Evolutionary conservation across 2,888 invertebrate genomes (phyloP).

Genomic region (Cancer borealis): DNA sequence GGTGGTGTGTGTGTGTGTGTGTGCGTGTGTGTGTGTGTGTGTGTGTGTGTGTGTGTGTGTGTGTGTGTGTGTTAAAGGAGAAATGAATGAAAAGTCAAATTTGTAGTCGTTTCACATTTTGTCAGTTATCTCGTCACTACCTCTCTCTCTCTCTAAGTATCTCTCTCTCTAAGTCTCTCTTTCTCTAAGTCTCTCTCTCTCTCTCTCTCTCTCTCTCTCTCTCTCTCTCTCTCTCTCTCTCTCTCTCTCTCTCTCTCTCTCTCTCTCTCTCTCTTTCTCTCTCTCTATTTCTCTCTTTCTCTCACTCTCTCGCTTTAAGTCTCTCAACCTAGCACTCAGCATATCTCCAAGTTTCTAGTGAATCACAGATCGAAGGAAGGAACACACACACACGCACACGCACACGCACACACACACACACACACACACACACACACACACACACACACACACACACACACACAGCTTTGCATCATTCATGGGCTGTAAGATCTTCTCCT

Average conservation of each 20-base stretch:
- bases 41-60: conserved; percentile 32
- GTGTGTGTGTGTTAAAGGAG: neutral
- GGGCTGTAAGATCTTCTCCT: too few species aligned
- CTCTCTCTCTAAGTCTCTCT: neutral
- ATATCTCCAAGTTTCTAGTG: too few species aligned
- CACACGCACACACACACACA: too few species aligned
- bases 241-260: conserved; percentile 32
- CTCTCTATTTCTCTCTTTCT: conserved; percentile 32
- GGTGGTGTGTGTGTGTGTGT: neutral
- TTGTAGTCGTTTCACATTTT: neutral
- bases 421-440: too few species aligned
- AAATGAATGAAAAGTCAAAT: neutral
- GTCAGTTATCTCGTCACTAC: neutral
- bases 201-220: neutral
- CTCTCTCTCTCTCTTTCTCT: conserved; percentile 32
- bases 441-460: too few species aligned
- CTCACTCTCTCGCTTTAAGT: conserved; percentile 11
- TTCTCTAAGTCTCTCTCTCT: neutral
- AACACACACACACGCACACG: too few species aligned
- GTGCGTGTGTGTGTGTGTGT: conserved; percentile 32
- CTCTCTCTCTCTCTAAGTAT: conserved; percentile 4
- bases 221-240: conserved; percentile 32
- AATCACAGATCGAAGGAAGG: too few species aligned
- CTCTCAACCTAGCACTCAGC: neutral
- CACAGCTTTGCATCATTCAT: too few species aligned